Base-by-base conservation (phyloP, 2,113 vertebrate genomes). In the Paratilapia polleni region DNA sequence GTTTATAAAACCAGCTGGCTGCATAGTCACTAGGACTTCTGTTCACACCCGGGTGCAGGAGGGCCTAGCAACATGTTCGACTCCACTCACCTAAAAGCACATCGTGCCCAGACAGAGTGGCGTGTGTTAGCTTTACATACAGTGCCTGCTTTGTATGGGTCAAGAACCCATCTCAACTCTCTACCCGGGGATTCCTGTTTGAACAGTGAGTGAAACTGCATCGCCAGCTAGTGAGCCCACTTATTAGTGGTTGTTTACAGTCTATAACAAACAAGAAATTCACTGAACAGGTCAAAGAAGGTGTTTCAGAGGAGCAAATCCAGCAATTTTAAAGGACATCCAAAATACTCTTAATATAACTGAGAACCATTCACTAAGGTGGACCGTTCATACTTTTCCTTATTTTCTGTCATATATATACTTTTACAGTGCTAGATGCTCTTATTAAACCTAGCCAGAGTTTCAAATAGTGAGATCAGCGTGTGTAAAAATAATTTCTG, bases 11-110 rank as follows among this genome's bases (percentile, higher is more conserved):
- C 60, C 63, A 52, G 78, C 60, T 59, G 82, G 86, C 85, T 59
- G 54, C 77, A 56, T 61, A 88, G 81, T 94, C 83, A 93, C 20
- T 80, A 59, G 77, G 34, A 58, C 34, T 57, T 91, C 78, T 94
- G 90, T 94, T 92, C 82, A 47, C 68, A 60, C 8, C 31, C 56
- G 49, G 68, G 81, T 70, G 81, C 49, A 76, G 76, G 68, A 64
- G 80, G 60, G 70, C 14, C 54, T 66, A 80, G 81, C 11, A 17
- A 52, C 19, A 77, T 52, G 86, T 81, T 79, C 9, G 14, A 80
- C 70, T 74, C 59, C 88, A 34, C 41, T 74, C 59, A 26, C 60
- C 59, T 83, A 64, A 80, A 76, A 54, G 80, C 43, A 79, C 78
- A 75, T 84, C 24, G n/a, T 15, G 54, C 36, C 36, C 79, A 90